Evolutionary conservation across 2,888 invertebrate species (phyloP).

Genomic region (Arge pagana): DNA sequence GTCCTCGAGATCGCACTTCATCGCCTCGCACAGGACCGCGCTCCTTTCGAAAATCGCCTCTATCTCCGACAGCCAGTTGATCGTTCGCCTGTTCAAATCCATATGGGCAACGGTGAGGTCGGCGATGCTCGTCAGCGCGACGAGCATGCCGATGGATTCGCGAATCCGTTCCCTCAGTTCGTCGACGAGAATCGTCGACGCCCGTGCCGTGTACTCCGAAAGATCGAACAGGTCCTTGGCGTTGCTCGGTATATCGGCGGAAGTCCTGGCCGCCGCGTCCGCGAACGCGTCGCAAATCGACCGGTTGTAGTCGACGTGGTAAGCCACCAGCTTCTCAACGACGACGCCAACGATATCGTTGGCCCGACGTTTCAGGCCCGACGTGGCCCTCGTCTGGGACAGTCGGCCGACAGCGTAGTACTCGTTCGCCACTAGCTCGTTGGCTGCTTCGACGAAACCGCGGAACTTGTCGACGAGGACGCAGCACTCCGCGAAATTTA

Average conservation of each 20-base stretch:
- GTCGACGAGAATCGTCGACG: constrained; percentile 58
- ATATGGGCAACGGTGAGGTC: constrained; percentile 60
- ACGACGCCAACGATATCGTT: constrained; percentile 36
- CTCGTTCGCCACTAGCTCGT: constrained; percentile 38
- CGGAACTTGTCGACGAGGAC: constrained; percentile 42
- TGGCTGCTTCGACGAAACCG: constrained; percentile 36
- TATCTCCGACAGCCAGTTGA: constrained; percentile 62
- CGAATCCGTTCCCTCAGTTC: constrained; percentile 57
- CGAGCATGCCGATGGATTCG: constrained; percentile 50
- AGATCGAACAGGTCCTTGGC: constrained; percentile 63
- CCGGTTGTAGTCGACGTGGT: constrained; percentile 44
- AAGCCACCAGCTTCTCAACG: constrained; percentile 37
- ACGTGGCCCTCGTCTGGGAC: constrained; percentile 41
- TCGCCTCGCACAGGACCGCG: constrained; percentile 61
- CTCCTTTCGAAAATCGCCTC: constrained; percentile 62
- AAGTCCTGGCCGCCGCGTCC: constrained; percentile 55
- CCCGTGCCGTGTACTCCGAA: constrained; percentile 61
- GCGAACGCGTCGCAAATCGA: constrained; percentile 59
- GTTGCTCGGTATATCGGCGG: constrained; percentile 59
- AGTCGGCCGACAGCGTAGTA: constrained; percentile 46
- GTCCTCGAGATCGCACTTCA: constrained; percentile 63
- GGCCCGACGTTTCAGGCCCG: constrained; percentile 38
- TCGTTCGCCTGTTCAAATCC: constrained; percentile 59
- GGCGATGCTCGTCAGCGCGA: constrained; percentile 58
- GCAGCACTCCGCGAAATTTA: constrained; percentile 39